phyloP scores from a whole-genome alignment of 2,797 vertebrate species.

The Phoebastria nigripes region DNA sequence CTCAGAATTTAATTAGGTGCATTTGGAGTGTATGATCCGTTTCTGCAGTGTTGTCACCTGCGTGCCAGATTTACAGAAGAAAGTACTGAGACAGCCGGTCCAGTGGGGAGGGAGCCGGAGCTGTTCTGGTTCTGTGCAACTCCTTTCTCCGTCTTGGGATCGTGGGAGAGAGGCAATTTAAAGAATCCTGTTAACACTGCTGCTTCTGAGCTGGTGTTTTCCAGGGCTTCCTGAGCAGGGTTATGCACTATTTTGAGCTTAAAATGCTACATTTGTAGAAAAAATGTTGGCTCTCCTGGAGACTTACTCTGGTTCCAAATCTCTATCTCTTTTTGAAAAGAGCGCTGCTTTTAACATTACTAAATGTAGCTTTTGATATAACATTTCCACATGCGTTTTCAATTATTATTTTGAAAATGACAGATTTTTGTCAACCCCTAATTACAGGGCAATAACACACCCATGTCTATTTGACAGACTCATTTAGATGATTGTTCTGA shows the following conservation, averaged over 20 bases:
- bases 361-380: constrained; percentile 42
- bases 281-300: constrained; percentile 10
- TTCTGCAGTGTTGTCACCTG: neutral
- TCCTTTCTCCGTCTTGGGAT: neutral
- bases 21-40: neutral
- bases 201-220: neutral
- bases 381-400: constrained; percentile 44
- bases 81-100: neutral
- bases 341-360: constrained; percentile 33
- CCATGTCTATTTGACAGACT: constrained; percentile 62
- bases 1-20: neutral
- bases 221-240: neutral
- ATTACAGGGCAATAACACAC: constrained; percentile 61
- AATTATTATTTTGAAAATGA: constrained; percentile 74
- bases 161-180: neutral
- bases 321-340: constrained; percentile 31
- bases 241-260: neutral
- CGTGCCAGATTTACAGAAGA: neutral
- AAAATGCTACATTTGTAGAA: constrained; percentile 22
- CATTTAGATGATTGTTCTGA: constrained; percentile 65
- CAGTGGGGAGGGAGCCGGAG: neutral
- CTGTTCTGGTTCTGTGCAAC: neutral
- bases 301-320: constrained; percentile 35
- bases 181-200: neutral
- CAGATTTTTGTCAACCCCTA: constrained; percentile 65